Evolutionary conservation across 2,888 invertebrate genomes (phyloP), one percentile per base, ranked within the genome.

Genomic region (Sphaerophoria taeniata): DNA sequence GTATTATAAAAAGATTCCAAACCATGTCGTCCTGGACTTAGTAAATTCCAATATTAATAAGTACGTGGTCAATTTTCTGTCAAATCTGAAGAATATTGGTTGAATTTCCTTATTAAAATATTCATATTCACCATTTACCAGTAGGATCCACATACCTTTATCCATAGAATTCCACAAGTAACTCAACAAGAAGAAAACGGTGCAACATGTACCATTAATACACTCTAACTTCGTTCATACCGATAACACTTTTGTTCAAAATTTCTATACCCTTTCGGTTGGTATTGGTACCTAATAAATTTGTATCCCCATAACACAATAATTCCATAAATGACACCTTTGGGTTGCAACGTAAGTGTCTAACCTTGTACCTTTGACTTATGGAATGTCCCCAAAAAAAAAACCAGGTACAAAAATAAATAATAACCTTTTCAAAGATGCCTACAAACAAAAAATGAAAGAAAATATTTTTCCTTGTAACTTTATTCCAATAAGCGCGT

Each of bases 291-390:
- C 39, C 3, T 39, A 39, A 39, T 43, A 43, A 11, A 16, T 49
- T n/a, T 16, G 47, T 11, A 39, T 60, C 39, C 16, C 47, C 47
- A 39, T 24, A 77, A 71, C 43, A 43, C 43, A 43, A 43, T 43
- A 43, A 43, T 43, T 43, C 43, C 43, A 43, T 43, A 43, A 43
- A 43, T 43, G 43, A 43, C 9, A 43, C 43, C 9, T 9, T 9
- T 43, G 43, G 43, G 43, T 43, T 43, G 43, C 9, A 43, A 43
- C 11, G 43, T 43, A 24, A 24, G 24, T 24, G 24, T 43, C 6
- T 43, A 43, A 43, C 43, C 43, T 43, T 43, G 43, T 43, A 43
- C 43, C 43, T 43, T 43, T 2, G n/a, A n/a, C n/a, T n/a, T n/a
- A n/a, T n/a, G n/a, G n/a, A n/a, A n/a, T n/a, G n/a, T n/a, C n/a